phyloP scores from a whole-genome alignment of 1,140 invertebrate species.

The Lepidurus packardi region DNA sequence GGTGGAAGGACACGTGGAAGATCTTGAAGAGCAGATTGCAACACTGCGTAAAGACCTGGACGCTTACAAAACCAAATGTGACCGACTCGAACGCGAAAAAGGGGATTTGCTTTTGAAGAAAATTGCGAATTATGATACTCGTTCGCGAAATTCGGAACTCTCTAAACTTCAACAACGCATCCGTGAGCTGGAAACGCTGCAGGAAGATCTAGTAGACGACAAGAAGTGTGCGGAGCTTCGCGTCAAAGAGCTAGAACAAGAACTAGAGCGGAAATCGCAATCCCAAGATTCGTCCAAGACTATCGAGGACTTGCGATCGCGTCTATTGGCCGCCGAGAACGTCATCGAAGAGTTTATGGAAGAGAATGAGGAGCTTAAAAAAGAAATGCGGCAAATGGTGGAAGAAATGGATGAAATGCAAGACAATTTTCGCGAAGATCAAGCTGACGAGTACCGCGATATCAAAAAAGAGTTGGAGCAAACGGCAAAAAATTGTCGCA shows the following conservation, averaged over 20 bases:
- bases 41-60: conserved; percentile 49
- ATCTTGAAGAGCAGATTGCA: conserved; percentile 38
- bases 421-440: conserved; percentile 92
- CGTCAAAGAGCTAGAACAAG: conserved; percentile 65
- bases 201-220: conserved; percentile 73
- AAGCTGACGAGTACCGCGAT: conserved; percentile 94
- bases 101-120: conserved; percentile 59
- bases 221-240: conserved; percentile 65
- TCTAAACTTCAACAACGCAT: conserved; percentile 72
- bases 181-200: conserved; percentile 66
- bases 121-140: background rate
- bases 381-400: conserved; percentile 84
- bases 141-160: conserved; percentile 41
- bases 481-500: conserved; percentile 95
- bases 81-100: conserved; percentile 71
- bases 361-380: conserved; percentile 92
- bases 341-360: conserved; percentile 88
- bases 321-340: conserved; percentile 75
- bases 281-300: conserved; percentile 46
- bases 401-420: conserved; percentile 98
- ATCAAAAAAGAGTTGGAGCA: conserved; percentile 87
- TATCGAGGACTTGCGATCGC: conserved; percentile 56
- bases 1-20: conserved; percentile 46
- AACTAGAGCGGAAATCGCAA: conserved; percentile 41
- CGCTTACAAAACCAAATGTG: conserved; percentile 57